Evolutionary conservation across 2,797 vertebrate species (phyloP), one percentile per base, ranked within the genome.

Genomic region (Sebastolobus altivelis): DNA sequence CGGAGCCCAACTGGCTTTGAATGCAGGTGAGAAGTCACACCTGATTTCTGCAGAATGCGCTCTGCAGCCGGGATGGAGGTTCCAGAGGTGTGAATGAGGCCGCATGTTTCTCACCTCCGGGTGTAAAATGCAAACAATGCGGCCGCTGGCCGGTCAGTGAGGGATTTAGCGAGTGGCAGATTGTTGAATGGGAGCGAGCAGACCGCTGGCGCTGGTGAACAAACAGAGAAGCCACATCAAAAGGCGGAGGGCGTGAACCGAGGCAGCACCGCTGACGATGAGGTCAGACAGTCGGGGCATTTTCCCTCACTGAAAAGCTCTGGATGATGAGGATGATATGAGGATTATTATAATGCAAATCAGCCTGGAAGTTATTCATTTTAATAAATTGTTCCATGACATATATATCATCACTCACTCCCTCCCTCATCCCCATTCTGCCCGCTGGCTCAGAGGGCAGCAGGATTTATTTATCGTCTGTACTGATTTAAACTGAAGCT

Each of bases 191-290:
- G 93, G 85, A 88, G 83, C 65, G 93, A 92, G 94, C 95, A 96
- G 96, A 95, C 95, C 90, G 80, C 94, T 95, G 96, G 96, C 96
- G 96, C 96, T 97, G 92, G 95, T 96, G 96, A 97, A 97, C 95
- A 96, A 97, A 97, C 96, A 97, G 79, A 90, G 88, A 90, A 86
- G 94, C 92, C 92, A 96, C 95, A 95, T 97, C 96, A 97, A 97
- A 97, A 96, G 96, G 92, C 86, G 66, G 87, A 85, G 93, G 94
- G 95, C 85, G 80, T 84, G 93, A 95, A 93, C 92, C 81, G 40
- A 91, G 87, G 91, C 67, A 2, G 80, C 85, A 52, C 52, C 73
- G 18, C 43, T 27, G 74, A 69, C 54, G 72, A 79, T 85, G 81
- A 91, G 89, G 91, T 92, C 91, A 91, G 82, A 77, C 79, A 58